Evolutionary conservation across 2,797 vertebrate genomes (phyloP).

Genomic region (Adelosebastes latens): DNA sequence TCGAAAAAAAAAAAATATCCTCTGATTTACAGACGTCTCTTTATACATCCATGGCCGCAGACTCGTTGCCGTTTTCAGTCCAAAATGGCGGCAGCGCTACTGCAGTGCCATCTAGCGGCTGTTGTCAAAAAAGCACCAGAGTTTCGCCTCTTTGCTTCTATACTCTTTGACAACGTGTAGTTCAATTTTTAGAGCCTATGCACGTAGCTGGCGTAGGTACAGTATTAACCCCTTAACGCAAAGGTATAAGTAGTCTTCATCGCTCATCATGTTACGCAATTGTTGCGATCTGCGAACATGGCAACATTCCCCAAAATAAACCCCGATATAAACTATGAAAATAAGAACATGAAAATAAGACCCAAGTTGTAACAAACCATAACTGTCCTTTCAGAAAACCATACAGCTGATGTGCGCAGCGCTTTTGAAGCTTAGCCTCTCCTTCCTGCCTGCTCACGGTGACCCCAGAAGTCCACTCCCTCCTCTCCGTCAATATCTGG

Average conservation of each 20-base stretch:
- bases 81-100: too few relatives aligned
- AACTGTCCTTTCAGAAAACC: not conserved
- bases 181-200: too few relatives aligned
- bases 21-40: too few relatives aligned
- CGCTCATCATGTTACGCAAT: not conserved
- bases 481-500: constrained; percentile 52
- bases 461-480: constrained; percentile 53
- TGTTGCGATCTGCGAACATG: not conserved
- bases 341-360: not conserved
- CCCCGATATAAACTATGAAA: not conserved
- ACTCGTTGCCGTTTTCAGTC: too few relatives aligned
- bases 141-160: too few relatives aligned
- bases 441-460: constrained; percentile 13
- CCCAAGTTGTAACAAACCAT: not conserved
- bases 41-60: too few relatives aligned
- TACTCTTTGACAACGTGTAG: too few relatives aligned
- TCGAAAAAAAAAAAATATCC: too few relatives aligned
- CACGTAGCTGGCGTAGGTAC: too few relatives aligned
- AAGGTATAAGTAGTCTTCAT: not conserved
- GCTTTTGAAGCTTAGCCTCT: constrained; percentile 22
- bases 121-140: too few relatives aligned
- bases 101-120: too few relatives aligned
- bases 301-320: not conserved
- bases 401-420: constrained; percentile 21
- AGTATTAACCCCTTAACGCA: too few relatives aligned